A percentile compares a stretch with the other conserved stretches of the same genome.
phyloP scores from a whole-genome alignment of 1,140 invertebrate species.

The Holotrichia oblita region DNA sequence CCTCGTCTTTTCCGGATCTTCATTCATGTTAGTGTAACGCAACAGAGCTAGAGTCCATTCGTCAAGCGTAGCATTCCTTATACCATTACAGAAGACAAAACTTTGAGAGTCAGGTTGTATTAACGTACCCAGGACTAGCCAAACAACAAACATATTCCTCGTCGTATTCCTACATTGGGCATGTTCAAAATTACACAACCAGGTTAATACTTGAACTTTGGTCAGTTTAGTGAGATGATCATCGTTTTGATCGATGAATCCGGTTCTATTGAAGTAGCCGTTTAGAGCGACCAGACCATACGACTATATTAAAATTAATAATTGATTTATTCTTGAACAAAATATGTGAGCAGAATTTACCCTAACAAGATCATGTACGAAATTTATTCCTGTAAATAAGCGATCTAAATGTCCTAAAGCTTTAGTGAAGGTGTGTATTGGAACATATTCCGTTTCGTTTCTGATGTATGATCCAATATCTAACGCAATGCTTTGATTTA shows the following conservation, averaged over 20 bases:
- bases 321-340: background rate
- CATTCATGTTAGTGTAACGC: background rate
- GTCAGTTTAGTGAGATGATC: background rate
- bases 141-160: background rate
- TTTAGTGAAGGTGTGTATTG: slow-evolving; percentile 34
- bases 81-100: slow-evolving; percentile 31
- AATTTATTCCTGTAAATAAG: background rate
- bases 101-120: slow-evolving; percentile 17
- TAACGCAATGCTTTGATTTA: slow-evolving; percentile 67
- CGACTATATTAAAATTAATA: background rate
- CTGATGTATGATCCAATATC: slow-evolving; percentile 67
- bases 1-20: slow-evolving; percentile 24
- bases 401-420: slow-evolving; percentile 37
- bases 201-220: slow-evolving; percentile 1
- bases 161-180: background rate
- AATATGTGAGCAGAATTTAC: background rate
- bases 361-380: background rate
- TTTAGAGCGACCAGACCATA: background rate
- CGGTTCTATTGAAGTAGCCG: background rate
- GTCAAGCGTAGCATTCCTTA: background rate
- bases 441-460: slow-evolving; percentile 41
- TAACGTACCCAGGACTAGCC: background rate
- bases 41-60: background rate
- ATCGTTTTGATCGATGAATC: background rate
- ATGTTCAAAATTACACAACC: slow-evolving; percentile 13